Evolutionary conservation across 2,888 invertebrate genomes (phyloP), one percentile per base, ranked within the genome.

Genomic region (Drosophila yooni): DNA sequence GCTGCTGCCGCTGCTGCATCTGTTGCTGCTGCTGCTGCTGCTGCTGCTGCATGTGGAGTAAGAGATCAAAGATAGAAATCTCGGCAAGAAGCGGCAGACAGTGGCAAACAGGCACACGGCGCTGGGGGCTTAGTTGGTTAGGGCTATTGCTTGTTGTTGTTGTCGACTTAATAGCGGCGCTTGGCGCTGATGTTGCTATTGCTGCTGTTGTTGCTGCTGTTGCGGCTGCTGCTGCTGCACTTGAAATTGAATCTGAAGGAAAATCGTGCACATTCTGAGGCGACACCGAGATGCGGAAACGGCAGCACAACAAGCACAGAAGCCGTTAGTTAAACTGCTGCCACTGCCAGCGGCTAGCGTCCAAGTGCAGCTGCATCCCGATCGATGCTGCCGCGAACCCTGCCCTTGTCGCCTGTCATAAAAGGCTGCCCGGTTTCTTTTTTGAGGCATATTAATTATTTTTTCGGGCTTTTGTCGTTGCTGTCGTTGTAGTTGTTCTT

Each of bases 401-500:
- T 89, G 87, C 86, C 86, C 91, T 91, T 89, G 91, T 87, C 81
- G 81, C 82, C 81, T 91, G 89, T 90, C 90, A 91, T 90, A 90
- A 91, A 91, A 89, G 84, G 79, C 82, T 71, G 82, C 69, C 73
- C 74, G 77, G 82, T 60, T 67, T 64, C 65, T 73, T 74, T 86
- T 82, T 86, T 85, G 87, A 83, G 91, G 92, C 91, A 91, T 91
- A 92, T 92, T 91, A 91, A 91, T 92, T 91, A 92, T 91, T 90
- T 79, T 76, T 81, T 78, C 53, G 68, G 66, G 67, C 86, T 87
- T 88, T 83, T 81, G 84, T 90, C 76, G 79, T 85, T 73, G 84
- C 70, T 69, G 87, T 70, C 59, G 71, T 66, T 79, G 79, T 74
- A 60, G 67, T 56, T 68, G 74, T 70, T 58, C 69, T 68, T 69